These are phyloP conservation scores for Barnardius zonarius DNA, from an alignment of 2,113 vertebrate genomes.

Conservation along the genomic window DNA sequence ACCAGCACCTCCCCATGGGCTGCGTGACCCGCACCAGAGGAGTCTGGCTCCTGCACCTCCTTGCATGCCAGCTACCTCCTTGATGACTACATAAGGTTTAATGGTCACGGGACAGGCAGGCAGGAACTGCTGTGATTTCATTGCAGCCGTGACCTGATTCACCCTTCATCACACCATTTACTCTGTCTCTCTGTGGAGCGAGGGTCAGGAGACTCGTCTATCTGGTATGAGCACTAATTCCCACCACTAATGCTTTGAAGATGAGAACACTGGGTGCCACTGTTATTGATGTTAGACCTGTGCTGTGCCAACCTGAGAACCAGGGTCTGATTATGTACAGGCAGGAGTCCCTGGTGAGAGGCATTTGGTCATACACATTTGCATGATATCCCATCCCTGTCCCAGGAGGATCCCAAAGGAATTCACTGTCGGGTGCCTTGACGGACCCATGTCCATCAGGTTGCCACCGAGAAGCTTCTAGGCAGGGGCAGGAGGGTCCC, in stretches of 20 bases:
- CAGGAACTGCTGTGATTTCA: constrained; percentile 26
- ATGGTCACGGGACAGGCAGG: not conserved
- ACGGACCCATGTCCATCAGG: not conserved
- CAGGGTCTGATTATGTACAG: not conserved
- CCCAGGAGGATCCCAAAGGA: not conserved
- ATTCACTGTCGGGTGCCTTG: not conserved
- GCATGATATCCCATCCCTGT: not conserved
- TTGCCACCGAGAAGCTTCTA: accelerated
- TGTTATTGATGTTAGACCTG: not conserved
- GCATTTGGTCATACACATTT: not conserved
- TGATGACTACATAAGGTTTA: constrained; percentile 8
- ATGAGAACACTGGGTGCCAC: not conserved
- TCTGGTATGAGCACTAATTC: constrained; percentile 16
- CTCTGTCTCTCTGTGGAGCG: not conserved
- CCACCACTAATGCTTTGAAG: not conserved
- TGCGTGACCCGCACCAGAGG: not conserved
- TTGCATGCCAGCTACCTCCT: not conserved
- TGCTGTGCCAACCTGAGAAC: not conserved
- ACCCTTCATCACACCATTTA: not conserved
- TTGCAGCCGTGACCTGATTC: not conserved
- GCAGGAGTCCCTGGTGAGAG: not conserved
- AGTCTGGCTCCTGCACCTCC: not conserved
- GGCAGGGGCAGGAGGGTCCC: not conserved
- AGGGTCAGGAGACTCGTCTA: not conserved
- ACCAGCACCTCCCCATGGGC: not conserved